Evolutionary conservation across 2,888 invertebrate species (phyloP), one percentile per base, ranked within the genome.

Genomic region (Coelogynopora nodosa): DNA sequence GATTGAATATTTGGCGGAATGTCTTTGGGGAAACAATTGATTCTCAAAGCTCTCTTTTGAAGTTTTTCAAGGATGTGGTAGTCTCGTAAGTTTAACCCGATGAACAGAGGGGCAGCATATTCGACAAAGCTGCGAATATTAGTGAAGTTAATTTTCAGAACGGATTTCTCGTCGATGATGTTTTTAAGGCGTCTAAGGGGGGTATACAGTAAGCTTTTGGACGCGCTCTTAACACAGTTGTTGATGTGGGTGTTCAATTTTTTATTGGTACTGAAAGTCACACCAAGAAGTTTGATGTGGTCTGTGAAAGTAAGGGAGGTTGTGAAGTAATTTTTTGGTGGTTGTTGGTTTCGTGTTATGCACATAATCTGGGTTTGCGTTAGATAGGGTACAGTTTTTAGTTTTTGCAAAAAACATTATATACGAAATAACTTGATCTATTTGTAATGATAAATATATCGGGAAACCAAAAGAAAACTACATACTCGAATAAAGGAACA

Each of bases 31-130:
- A 13, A 74, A 26, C 5, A 74, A n/a, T n/a, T 74, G 5, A 74
- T 74, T 74, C 74, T 5, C 2, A 74, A 26, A 74, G 74, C 74
- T 13, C 74, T 10, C 23, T 74, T 74, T 74, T 74, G 74, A n/a
- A 74, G 74, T 74, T 74, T 74, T 74, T 74, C 74, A 5, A 74
- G 74, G 23, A 23, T 13, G 5, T 23, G 5, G 74, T 13, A 13
- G 27, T 13, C 74, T 23, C 27, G 23, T 26, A n/a, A 2, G 74
- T 74, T 74, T 74, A 74, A n/a, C 23, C 74, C 74, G 74, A 74
- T 74, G 74, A 74, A 26, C 18, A 74, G 23, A n/a, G 74, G 74
- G 74, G 74, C 74, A 74, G 74, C 49, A 49, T 49, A 49, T 49
- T 49, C 49, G 18, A 49, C 18, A 49, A 49, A 10, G 49, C 49